A percentile compares a stretch with the other conserved stretches of the same genome.
These are phyloP conservation scores for Tenthredo mesomela DNA, from an alignment of 2,888 invertebrate species.

Conservation along the genomic window DNA sequence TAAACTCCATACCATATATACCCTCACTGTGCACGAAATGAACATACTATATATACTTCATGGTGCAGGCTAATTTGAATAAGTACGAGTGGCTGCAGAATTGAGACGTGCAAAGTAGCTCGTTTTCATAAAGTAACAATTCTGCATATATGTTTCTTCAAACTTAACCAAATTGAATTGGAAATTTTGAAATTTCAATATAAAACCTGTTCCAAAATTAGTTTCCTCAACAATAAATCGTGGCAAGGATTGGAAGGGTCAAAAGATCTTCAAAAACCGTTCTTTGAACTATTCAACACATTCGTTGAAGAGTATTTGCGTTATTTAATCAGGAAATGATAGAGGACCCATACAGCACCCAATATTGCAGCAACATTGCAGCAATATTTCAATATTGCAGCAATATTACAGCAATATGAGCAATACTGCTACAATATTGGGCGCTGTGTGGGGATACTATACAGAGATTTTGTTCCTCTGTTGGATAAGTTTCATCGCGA, in stretches of 20 bases:
- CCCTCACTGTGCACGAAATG: constrained; percentile 34
- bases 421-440: too few species aligned
- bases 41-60: not conserved
- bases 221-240: too few species aligned
- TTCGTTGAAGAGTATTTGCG: not conserved
- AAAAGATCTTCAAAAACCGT: not conserved
- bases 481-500: not conserved
- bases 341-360: too few species aligned
- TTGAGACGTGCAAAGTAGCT: not conserved
- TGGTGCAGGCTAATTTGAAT: not conserved
- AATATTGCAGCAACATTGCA: too few species aligned
- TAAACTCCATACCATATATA: constrained; percentile 25
- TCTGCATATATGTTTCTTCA: not conserved
- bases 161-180: not conserved
- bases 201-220: not conserved
- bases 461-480: too few species aligned
- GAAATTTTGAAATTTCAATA: not conserved
- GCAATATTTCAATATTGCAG: too few species aligned
- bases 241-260: too few species aligned
- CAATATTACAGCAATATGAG: too few species aligned
- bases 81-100: not conserved
- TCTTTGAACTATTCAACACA: not conserved
- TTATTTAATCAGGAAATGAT: not conserved
- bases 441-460: too few species aligned
- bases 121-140: not conserved